Percentiles rank a stretch among this genome's conserved stretches.
These are phyloP conservation scores for Elysia chlorotica DNA, from an alignment of 1,140 invertebrate species.

Conservation along the genomic window DNA sequence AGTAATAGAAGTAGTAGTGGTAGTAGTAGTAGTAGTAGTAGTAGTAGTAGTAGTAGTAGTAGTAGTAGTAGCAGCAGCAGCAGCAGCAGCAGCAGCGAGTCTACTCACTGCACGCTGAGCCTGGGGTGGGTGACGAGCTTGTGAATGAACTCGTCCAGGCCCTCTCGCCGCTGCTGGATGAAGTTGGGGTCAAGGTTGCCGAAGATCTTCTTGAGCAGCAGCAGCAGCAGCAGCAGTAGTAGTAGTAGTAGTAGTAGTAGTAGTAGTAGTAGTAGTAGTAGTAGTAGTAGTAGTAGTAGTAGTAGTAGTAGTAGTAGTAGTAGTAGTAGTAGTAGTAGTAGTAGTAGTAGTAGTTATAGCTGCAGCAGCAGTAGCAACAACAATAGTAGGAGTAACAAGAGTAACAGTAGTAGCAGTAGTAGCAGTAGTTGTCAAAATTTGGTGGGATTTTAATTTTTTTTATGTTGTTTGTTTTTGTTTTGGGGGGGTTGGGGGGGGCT, in stretches of 20 bases:
- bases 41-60: too few species aligned
- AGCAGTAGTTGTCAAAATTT: too few species aligned
- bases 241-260: neutral
- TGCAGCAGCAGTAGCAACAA: neutral
- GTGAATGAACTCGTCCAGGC: slow-evolving; percentile 67
- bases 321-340: neutral
- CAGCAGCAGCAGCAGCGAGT: too few species aligned
- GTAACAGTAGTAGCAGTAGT: too few species aligned
- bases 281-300: neutral
- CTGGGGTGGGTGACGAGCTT: slow-evolving; percentile 58
- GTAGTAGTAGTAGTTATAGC: neutral
- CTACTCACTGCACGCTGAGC: slow-evolving; percentile 56
- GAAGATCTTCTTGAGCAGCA: slow-evolving; percentile 69
- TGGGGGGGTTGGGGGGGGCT: too few species aligned
- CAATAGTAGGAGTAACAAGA: neutral
- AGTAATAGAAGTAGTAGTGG: too few species aligned
- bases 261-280: neutral
- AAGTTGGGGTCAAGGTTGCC: slow-evolving; percentile 68
- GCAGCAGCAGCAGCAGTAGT: slow-evolving; percentile 52
- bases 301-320: neutral
- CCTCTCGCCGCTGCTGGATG: slow-evolving; percentile 65
- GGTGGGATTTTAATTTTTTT: too few species aligned
- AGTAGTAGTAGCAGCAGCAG: too few species aligned
- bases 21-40: too few species aligned
- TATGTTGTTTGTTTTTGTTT: too few species aligned